Evolutionary conservation across 2,113 vertebrate genomes (phyloP).

Genomic region (Platysternon megacephalum): DNA sequence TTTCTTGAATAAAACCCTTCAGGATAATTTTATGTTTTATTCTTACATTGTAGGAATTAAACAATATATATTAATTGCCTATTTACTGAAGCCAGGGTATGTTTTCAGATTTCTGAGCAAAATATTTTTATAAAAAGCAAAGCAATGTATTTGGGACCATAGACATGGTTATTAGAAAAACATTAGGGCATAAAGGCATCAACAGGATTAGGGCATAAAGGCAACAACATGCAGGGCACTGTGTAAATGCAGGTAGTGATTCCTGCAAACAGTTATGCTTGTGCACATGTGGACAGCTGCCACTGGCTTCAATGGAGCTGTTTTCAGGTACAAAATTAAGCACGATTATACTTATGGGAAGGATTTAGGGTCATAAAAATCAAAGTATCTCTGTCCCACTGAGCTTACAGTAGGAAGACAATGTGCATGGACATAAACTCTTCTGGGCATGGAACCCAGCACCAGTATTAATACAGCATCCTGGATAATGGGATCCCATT

Average conservation of each 20-base stretch:
- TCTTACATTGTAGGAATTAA: background rate
- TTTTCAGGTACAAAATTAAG: background rate
- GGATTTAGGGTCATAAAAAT: background rate
- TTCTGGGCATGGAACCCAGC: rapidly evolving
- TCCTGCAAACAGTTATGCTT: background rate
- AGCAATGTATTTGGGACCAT: rapidly evolving
- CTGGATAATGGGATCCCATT: background rate
- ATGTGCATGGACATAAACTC: background rate
- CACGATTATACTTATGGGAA: rapidly evolving
- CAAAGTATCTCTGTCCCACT: background rate
- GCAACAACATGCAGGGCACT: background rate
- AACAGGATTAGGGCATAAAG: background rate
- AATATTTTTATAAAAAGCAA: background rate
- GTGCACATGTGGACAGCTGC: background rate
- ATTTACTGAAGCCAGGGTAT: background rate
- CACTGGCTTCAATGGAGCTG: background rate
- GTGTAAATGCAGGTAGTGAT: background rate
- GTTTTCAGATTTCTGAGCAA: rapidly evolving
- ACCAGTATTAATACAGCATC: background rate
- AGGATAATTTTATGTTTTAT: rapidly evolving
- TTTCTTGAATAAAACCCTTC: background rate
- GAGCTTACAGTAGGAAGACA: background rate
- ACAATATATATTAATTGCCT: background rate
- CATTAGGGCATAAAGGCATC: background rate
- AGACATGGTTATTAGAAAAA: background rate